Evolutionary conservation across 2,113 vertebrate species (phyloP).

Genomic region (Salvelinus namaycush): DNA sequence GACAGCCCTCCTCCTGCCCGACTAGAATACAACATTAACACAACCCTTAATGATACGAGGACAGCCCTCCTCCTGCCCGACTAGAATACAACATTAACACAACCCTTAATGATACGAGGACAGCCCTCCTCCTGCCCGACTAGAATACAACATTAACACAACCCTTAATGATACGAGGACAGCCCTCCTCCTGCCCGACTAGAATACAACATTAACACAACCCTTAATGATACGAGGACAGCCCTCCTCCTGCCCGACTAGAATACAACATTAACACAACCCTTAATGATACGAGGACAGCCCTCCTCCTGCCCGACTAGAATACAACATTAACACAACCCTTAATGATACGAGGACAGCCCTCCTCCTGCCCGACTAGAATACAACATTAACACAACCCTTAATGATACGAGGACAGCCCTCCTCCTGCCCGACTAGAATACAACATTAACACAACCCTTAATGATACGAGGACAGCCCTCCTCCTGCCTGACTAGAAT

Average conservation of each 20-base stretch:
- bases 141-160: constrained; percentile 29
- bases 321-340: no score
- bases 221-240: constrained; percentile 55
- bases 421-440: no score
- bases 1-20: constrained; percentile 65
- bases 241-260: constrained; percentile 67
- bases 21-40: constrained; percentile 58
- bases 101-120: constrained; percentile 57
- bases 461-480: no score
- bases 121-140: constrained; percentile 68
- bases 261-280: neutral
- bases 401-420: no score
- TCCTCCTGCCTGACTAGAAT: no score
- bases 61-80: constrained; percentile 65
- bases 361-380: no score
- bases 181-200: constrained; percentile 69
- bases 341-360: constrained; percentile 43
- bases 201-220: constrained; percentile 1
- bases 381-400: no score
- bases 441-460: no score
- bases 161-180: constrained; percentile 49
- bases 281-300: constrained; percentile 55
- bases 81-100: constrained; percentile 58
- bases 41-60: constrained; percentile 60
- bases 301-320: constrained; percentile 68